phyloP scores from a whole-genome alignment of 1,140 invertebrate species.

The Plectrocnemia conspersa region DNA sequence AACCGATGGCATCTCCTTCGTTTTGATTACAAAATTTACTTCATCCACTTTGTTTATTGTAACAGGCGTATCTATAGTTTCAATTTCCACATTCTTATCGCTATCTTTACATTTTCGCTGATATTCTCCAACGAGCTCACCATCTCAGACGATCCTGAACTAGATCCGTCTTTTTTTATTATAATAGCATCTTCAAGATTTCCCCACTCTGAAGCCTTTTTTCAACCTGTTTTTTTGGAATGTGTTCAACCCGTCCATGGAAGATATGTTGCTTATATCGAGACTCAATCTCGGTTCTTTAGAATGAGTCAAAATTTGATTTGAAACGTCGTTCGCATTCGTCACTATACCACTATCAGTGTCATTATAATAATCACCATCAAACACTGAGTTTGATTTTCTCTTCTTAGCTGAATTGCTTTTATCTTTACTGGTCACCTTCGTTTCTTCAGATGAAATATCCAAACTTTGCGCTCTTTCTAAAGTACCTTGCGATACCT shows the following conservation, averaged over 20 bases:
- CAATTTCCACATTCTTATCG: constrained; percentile 3
- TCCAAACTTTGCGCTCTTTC: constrained; percentile 79
- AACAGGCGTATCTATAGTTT: constrained; percentile 12
- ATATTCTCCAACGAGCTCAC: constrained; percentile 36
- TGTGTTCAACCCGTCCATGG: constrained; percentile 60
- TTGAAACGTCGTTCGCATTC: constrained; percentile 44
- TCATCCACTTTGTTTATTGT: constrained; percentile 14
- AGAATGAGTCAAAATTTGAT: constrained; percentile 45
- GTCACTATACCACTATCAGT: constrained; percentile 40
- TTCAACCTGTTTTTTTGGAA: constrained; percentile 64
- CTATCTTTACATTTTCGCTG: constrained; percentile 20
- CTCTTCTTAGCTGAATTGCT: constrained; percentile 62
- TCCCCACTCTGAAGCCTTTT: constrained; percentile 68
- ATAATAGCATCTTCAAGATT: constrained; percentile 71
- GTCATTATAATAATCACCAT: constrained; percentile 48
- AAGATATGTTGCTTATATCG: constrained; percentile 51
- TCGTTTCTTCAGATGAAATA: constrained; percentile 59
- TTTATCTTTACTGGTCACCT: constrained; percentile 51
- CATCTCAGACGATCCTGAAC: constrained; percentile 46
- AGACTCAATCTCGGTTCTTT: constrained; percentile 61
- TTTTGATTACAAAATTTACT: background rate
- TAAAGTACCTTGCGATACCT: constrained; percentile 53
- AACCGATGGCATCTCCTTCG: constrained; percentile 5
- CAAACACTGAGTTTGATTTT: constrained; percentile 56
- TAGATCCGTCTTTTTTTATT: constrained; percentile 42